These are phyloP conservation scores for Cephus nigrinus DNA, from an alignment of 2,888 invertebrate genomes.

Conservation along the genomic window DNA sequence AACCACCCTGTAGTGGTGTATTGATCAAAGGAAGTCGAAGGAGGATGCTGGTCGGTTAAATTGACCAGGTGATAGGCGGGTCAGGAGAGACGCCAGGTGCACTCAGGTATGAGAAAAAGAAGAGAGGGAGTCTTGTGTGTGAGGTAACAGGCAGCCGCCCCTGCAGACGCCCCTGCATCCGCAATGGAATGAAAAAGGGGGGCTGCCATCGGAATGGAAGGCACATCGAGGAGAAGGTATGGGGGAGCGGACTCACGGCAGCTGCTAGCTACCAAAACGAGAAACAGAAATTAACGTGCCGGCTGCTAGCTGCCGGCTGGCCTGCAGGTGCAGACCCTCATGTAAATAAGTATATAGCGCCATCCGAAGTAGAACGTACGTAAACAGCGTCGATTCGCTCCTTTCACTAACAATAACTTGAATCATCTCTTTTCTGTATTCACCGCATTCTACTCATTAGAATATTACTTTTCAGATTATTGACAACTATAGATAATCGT, in stretches of 20 bases:
- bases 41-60: slow-evolving; percentile 21
- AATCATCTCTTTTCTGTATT: not conserved
- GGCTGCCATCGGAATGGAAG: slow-evolving; percentile 32
- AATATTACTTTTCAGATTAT: not conserved
- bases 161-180: slow-evolving; percentile 22
- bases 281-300: slow-evolving; percentile 65
- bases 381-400: not conserved
- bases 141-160: slow-evolving; percentile 29
- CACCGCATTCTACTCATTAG: not conserved
- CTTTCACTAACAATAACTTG: not conserved
- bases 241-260: slow-evolving; percentile 36
- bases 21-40: not conserved
- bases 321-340: slow-evolving; percentile 38
- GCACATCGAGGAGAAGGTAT: slow-evolving; percentile 21
- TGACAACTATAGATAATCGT: not conserved
- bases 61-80: slow-evolving; percentile 29
- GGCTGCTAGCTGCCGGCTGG: slow-evolving; percentile 62
- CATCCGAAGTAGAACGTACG: slow-evolving; percentile 4
- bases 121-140: slow-evolving; percentile 25
- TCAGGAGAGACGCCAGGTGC: slow-evolving; percentile 34
- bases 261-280: slow-evolving; percentile 52
- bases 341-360: slow-evolving; percentile 34
- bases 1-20: not conserved
- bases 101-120: slow-evolving; percentile 18
- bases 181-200: slow-evolving; percentile 14